A percentile compares a stretch with the other conserved stretches of the same genome.
Evolutionary conservation across 2,797 vertebrate genomes (phyloP).

Genomic region (Limosa lapponica): DNA sequence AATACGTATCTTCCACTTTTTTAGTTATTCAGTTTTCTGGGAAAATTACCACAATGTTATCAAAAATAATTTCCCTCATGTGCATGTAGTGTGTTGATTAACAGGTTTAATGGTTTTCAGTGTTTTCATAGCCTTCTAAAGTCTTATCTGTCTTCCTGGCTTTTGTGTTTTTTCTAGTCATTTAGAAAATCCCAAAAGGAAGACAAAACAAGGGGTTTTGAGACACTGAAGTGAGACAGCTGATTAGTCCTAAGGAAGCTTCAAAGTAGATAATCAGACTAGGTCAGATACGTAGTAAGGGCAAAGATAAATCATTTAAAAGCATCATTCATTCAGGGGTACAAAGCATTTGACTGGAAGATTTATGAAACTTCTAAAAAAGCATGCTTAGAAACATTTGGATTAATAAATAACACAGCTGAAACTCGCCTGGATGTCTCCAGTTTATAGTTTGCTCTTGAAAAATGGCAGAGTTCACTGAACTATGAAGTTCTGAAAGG

Average conservation of each 20-base stretch:
- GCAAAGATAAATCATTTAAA: conserved; percentile 30
- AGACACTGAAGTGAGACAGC: conserved; percentile 13
- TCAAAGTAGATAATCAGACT: conserved; percentile 38
- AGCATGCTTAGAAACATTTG: neutral
- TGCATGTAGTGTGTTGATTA: conserved; percentile 17
- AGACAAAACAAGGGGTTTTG: conserved; percentile 40
- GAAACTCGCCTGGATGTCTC: neutral
- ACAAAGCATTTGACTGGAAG: conserved; percentile 11
- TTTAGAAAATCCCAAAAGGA: conserved; percentile 1
- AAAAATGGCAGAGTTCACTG: neutral
- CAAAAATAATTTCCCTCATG: neutral
- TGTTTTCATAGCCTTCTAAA: conserved; percentile 42
- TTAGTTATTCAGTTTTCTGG: neutral
- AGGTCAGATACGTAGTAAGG: neutral
- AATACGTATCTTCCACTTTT: neutral
- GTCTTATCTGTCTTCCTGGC: conserved; percentile 52
- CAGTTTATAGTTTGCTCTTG: neutral
- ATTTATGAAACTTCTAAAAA: conserved; percentile 22
- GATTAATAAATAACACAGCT: conserved; percentile 13
- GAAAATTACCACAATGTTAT: neutral
- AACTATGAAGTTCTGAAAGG: neutral
- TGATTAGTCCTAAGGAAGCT: conserved; percentile 41
- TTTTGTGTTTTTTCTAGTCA: conserved; percentile 7
- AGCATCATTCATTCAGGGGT: neutral
- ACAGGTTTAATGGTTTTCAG: neutral